Base-by-base conservation (phyloP, 2,113 vertebrate species). In the Ramphastos sulfuratus region DNA sequence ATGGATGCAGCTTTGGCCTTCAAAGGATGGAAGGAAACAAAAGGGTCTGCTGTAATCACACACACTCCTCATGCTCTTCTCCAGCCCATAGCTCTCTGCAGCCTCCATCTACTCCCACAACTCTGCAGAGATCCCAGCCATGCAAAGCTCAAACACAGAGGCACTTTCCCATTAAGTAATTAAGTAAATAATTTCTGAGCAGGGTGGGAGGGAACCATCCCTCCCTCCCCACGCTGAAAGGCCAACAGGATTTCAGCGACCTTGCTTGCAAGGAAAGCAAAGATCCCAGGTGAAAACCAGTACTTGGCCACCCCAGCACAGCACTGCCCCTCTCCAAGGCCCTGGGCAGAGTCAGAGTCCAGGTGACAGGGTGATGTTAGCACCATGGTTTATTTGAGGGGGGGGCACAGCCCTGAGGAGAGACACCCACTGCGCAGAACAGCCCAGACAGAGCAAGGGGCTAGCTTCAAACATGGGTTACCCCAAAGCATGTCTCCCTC, bases 341-440 rank as follows among this genome's bases (percentile, higher is more conserved):
- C 50, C 7, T 10, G 1, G 61, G 42, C 25, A 82, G 44, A 83
- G 39, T 28, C 42, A 91, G 78, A 93, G 75, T 1, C 58, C 0
- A 1, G 46, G 63, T 10, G 2, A 79, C 28, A 71, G 50, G 50
- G 19, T 37, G 54, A 78, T 73, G 35, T 80, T 33, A 96, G 93
- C 96, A 96, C 96, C 92, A 92, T 95, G 0, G 6, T 90, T 96
- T 96, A 96, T 92, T 95, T 71, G 79, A 61, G 75, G 66, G 75
- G 42, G 58, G 61, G 78, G 88, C 52, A 63, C 18, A 66, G 55
- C 30, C 6, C 7, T 30, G 70, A 35, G 37, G 28, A 92, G 30
- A 80, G 42, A 30, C 11, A 3, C 56, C 63, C 0, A 64, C 79
- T 78, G 86, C 27, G 77, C 75, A 89, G 4, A 75, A 20, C 69